These are phyloP conservation scores for Mnemiopsis leidyi DNA, from an alignment of 37 sponge, comb jelly and placozoan species.

Conservation along the genomic window DNA sequence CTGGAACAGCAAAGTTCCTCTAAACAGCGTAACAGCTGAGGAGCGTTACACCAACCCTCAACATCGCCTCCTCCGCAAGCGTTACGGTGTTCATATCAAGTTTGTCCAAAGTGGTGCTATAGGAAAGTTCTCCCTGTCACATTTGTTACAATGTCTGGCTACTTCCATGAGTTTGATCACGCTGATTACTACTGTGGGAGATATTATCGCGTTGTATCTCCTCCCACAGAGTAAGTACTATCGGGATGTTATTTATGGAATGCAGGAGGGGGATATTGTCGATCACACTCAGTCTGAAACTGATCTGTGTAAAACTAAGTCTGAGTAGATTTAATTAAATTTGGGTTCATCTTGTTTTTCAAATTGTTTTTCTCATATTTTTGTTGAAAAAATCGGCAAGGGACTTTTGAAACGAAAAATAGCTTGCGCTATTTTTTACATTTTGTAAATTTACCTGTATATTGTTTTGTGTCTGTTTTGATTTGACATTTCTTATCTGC, in stretches of 20 bases:
- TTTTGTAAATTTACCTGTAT: too few species aligned
- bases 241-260: constrained; percentile 70
- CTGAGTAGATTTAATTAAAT: neutral
- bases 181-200: constrained; percentile 76
- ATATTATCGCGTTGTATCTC: constrained; percentile 76
- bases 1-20: neutral
- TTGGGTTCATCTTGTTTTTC: too few species aligned
- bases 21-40: neutral
- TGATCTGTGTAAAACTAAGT: neutral
- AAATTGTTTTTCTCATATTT: too few species aligned
- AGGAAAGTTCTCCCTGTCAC: constrained; percentile 73
- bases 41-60: constrained; percentile 10
- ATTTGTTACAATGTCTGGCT: constrained; percentile 74
- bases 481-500: too few species aligned
- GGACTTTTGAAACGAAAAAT: too few species aligned
- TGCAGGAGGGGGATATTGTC: constrained; percentile 11
- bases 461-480: too few species aligned
- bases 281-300: neutral
- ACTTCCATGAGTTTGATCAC: constrained; percentile 81
- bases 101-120: constrained; percentile 1
- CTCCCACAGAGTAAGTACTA: constrained; percentile 72
- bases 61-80: neutral
- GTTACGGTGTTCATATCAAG: constrained; percentile 4
- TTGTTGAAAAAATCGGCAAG: too few species aligned
- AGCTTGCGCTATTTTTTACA: too few species aligned